These are phyloP conservation scores for Neogale vison DNA, from an alignment of 2,113 vertebrate genomes.

Conservation along the genomic window DNA sequence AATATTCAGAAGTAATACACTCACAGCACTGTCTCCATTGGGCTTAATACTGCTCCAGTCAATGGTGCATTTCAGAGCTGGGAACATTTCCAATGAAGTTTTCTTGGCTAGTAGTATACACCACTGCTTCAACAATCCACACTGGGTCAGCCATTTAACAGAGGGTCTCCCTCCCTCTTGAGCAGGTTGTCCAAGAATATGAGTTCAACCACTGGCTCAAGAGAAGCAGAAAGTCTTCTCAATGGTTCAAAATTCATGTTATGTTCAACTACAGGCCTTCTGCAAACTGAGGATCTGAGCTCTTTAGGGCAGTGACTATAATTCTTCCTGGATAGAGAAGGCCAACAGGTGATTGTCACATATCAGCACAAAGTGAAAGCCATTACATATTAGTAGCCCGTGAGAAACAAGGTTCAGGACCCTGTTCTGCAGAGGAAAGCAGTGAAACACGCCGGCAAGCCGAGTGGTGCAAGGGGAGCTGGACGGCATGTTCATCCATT, in stretches of 20 bases:
- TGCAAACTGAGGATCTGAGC: background rate
- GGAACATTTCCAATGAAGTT: slow-evolving; percentile 26
- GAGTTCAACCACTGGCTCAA: slow-evolving; percentile 54
- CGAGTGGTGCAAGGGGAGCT: background rate
- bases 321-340: slow-evolving; percentile 50
- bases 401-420: background rate
- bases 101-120: slow-evolving; percentile 49
- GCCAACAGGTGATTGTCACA: slow-evolving; percentile 60
- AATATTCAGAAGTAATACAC: background rate
- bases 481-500: background rate
- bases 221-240: slow-evolving; percentile 8
- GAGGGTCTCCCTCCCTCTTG: slow-evolving; percentile 18
- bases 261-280: slow-evolving; percentile 53
- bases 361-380: background rate
- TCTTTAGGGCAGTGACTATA: slow-evolving; percentile 44
- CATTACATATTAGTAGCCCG: background rate
- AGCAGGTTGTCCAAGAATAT: slow-evolving; percentile 62
- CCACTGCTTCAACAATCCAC: slow-evolving; percentile 40
- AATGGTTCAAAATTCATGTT: slow-evolving; percentile 51
- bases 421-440: slow-evolving; percentile 5
- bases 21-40: background rate
- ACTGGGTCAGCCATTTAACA: slow-evolving; percentile 9
- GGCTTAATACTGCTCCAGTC: background rate
- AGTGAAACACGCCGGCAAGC: background rate
- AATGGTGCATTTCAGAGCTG: background rate